Base-by-base conservation (phyloP, 1,140 invertebrate species). In the Drosophila santomea region DNA sequence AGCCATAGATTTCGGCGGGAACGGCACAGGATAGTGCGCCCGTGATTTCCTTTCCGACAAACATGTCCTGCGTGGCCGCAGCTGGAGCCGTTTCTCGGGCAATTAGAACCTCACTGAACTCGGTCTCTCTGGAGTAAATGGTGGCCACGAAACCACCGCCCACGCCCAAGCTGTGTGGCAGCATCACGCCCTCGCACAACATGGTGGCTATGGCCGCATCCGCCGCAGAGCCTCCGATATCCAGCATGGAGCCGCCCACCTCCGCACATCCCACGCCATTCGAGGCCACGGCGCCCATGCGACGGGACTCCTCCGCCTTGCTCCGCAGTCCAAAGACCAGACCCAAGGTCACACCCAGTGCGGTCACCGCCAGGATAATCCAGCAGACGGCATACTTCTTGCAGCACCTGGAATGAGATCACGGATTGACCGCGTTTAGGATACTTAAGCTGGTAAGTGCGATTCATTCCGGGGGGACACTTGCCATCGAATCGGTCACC, bases 1-100 rank as follows among this genome's bases (percentile, higher is more conserved):
- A 98, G 0, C 98, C 98, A 64, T 94, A 93, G 1, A 99, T 90
- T 93, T 99, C 98, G 6, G 98, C 98, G 1, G 98, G 98, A 8
- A 99, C 96, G 0, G 96, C 98, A 6, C 97, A 95, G 0, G 98
- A 94, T 51, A 97, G 86, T 3, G 95, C 96, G 6, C 95, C 93
- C 8, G 93, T 92, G 4, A 92, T 89, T 2, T 86, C 73, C 45
- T 93, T 82, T 11, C 93, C 92, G 15, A 94, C 84, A 86, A 94
- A 98, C 96, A 98, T 97, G 56, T 95, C 93, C 35, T 92, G 89
- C 17, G 92, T 93, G 7, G 96, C 94, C 0, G 93, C 93, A 3
- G 93, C 90, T 0, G 98, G 97, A 1, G 97, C 97, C 4, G 94
- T 94, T 93, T 98, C 97, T 35, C 97, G 93, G 0, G 97, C 97